phyloP scores from a whole-genome alignment of 2,888 invertebrate genomes.

The Leuctra nigra region DNA sequence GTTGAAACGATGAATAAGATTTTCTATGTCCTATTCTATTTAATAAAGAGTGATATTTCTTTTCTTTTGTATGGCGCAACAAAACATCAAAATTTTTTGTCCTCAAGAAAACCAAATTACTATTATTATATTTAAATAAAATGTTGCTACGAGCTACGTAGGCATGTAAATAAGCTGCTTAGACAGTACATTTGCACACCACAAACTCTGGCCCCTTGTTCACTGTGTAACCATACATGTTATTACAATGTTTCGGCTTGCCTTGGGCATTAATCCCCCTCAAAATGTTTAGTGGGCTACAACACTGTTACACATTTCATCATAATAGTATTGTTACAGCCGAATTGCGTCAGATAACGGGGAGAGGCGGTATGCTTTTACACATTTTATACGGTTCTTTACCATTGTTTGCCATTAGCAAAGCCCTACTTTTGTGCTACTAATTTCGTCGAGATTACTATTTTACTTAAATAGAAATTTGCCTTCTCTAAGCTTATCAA shows the following conservation, averaged over 20 bases:
- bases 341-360: not conserved
- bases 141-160: no score
- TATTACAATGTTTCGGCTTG: slow-evolving; percentile 2
- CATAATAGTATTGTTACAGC: not conserved
- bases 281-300: not conserved
- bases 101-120: no score
- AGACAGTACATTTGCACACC: no score
- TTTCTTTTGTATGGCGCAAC: no score
- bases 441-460: slow-evolving; percentile 15
- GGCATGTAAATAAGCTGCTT: no score
- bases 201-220: no score
- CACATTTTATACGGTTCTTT: slow-evolving; percentile 3
- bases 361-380: not conserved
- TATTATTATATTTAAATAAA: no score
- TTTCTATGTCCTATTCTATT: no score
- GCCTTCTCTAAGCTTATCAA: slow-evolving; percentile 9
- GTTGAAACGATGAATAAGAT: no score
- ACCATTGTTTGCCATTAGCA: slow-evolving; percentile 1
- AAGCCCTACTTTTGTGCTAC: not conserved
- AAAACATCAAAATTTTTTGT: no score
- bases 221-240: not conserved
- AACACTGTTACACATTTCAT: not conserved
- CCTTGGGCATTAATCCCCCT: not conserved
- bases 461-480: slow-evolving; percentile 10
- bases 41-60: no score